These are phyloP conservation scores for Cydia amplana DNA, from an alignment of 1,140 invertebrate genomes.

Conservation along the genomic window DNA sequence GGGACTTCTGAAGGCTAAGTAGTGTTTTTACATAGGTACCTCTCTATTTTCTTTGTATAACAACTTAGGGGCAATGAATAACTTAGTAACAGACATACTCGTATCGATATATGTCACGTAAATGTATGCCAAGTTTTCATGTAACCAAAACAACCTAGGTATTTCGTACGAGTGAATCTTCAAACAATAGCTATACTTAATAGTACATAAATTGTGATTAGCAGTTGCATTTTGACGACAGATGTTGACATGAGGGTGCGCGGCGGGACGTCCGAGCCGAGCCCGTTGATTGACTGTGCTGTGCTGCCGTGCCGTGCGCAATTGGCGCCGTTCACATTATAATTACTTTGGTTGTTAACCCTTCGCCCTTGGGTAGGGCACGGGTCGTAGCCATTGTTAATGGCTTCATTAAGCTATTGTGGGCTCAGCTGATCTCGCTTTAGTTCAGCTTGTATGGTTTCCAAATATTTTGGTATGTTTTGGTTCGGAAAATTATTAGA, in stretches of 20 bases:
- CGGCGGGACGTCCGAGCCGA: neutral
- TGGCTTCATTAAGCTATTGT: slow-evolving; percentile 23
- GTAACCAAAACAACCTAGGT: no score
- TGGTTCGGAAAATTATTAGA: neutral
- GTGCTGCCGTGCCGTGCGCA: slow-evolving; percentile 12
- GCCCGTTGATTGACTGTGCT: slow-evolving; percentile 2
- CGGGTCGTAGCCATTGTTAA: slow-evolving; percentile 17
- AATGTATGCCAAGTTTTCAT: no score
- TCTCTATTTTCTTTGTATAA: no score
- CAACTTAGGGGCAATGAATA: no score
- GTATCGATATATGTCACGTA: no score
- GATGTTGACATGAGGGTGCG: slow-evolving; percentile 21
- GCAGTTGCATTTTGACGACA: slow-evolving; percentile 19
- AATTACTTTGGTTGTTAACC: slow-evolving; percentile 29
- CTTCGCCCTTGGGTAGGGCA: slow-evolving; percentile 16
- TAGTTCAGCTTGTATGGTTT: neutral
- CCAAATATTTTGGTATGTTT: neutral
- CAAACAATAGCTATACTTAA: no score
- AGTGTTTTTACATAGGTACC: no score
- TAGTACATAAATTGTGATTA: neutral
- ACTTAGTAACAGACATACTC: no score
- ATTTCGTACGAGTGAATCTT: no score
- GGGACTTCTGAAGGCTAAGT: no score
- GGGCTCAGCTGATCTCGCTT: neutral
- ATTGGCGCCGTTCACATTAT: slow-evolving; percentile 25